These are phyloP conservation scores for Drosophila parabipectinata DNA, from an alignment of 1,140 invertebrate species.

Conservation along the genomic window DNA sequence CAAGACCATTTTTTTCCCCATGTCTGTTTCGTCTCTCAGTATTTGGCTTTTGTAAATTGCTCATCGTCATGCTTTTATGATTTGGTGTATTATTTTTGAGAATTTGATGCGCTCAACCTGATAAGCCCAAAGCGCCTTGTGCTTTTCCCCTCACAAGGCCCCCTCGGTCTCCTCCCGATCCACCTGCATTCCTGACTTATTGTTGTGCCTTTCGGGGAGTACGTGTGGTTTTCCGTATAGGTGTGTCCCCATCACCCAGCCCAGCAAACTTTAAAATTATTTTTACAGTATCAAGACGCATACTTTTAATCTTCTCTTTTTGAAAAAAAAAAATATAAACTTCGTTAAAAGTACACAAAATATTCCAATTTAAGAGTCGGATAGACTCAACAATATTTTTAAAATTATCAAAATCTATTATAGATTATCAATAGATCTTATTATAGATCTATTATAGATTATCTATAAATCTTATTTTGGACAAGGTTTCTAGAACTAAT, in stretches of 20 bases:
- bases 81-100: slow-evolving; percentile 75
- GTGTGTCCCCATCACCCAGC: slow-evolving; percentile 58
- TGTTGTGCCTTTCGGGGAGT: slow-evolving; percentile 54
- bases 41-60: slow-evolving; percentile 76
- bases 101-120: slow-evolving; percentile 80
- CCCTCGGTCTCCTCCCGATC: neutral
- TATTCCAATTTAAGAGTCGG: neutral
- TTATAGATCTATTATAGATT: too few species aligned
- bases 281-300: slow-evolving; percentile 20
- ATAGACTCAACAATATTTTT: neutral
- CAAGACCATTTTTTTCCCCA: neutral
- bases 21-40: slow-evolving; percentile 32
- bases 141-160: neutral
- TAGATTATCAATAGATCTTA: too few species aligned
- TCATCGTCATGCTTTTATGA: slow-evolving; percentile 81
- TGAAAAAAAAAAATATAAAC: slow-evolving; percentile 11
- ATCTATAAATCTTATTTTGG: too few species aligned
- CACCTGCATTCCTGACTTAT: slow-evolving; percentile 58
- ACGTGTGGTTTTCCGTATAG: slow-evolving; percentile 48
- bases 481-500: too few species aligned
- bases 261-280: slow-evolving; percentile 22
- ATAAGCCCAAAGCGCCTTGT: slow-evolving; percentile 62
- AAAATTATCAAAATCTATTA: too few species aligned
- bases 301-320: slow-evolving; percentile 11
- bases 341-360: slow-evolving; percentile 4